Conservation (phyloP, 1,140 invertebrate genomes). For the Sarcophaga peregrina region DNA sequence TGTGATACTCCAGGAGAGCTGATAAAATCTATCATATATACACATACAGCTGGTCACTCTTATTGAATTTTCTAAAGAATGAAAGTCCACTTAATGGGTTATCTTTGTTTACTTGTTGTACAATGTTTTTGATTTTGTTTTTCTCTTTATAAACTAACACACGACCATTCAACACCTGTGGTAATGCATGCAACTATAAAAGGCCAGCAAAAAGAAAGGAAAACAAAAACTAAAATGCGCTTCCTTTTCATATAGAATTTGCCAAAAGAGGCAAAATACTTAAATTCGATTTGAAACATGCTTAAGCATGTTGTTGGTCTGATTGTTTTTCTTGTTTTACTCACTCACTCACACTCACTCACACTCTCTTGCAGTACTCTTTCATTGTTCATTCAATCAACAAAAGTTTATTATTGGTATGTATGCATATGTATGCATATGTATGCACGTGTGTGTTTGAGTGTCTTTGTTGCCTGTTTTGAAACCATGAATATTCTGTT, state of each 20-base stretch:
- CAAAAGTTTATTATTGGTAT: too few relatives aligned
- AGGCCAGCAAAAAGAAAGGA: background rate
- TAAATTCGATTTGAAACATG: conserved; percentile 14
- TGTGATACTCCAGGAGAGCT: too few relatives aligned
- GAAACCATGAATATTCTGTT: conserved; percentile 25
- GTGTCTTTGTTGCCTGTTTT: conserved; percentile 3
- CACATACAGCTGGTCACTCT: background rate
- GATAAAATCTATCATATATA: too few relatives aligned
- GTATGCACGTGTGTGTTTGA: background rate
- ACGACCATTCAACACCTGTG: conserved; percentile 4
- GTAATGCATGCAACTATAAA: background rate
- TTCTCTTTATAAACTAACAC: too few relatives aligned
- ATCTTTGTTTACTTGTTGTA: background rate
- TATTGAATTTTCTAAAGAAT: background rate
- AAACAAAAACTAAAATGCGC: background rate
- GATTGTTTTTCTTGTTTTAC: background rate
- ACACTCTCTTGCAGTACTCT: too few relatives aligned
- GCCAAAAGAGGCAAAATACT: conserved; percentile 10
- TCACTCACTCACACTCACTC: too few relatives aligned
- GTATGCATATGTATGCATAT: background rate
- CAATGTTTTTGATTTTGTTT: background rate
- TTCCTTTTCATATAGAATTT: conserved; percentile 12
- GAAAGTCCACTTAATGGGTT: background rate
- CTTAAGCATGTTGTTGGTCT: background rate
- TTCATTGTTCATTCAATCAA: too few relatives aligned